Conservation (phyloP, 1,140 invertebrate species). For the Hyles euphorbiae region DNA sequence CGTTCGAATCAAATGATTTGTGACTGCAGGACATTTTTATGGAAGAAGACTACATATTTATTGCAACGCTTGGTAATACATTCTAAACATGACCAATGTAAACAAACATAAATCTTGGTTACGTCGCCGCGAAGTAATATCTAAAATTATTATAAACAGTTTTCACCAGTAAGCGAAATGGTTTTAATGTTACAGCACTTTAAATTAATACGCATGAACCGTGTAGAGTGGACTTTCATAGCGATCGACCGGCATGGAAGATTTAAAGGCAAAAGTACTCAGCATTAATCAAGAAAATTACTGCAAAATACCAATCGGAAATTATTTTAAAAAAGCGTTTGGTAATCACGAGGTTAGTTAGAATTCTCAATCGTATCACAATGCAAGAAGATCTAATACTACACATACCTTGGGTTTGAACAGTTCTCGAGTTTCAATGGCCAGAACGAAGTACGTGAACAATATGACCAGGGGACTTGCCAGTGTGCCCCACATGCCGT, state of each 20-base stretch:
- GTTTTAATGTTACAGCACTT: conserved; percentile 5
- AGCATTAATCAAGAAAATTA: conserved; percentile 18
- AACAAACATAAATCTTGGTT: not conserved
- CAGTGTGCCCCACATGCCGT: conserved; percentile 56
- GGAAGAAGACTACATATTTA: conserved; percentile 4
- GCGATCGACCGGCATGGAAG: conserved; percentile 5
- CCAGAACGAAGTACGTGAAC: conserved; percentile 84
- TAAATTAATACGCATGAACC: conserved; percentile 10
- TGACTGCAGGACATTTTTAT: not conserved
- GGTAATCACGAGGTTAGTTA: conserved; percentile 26
- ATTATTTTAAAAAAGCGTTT: conserved; percentile 26
- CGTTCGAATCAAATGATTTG: not conserved
- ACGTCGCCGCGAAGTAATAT: not conserved
- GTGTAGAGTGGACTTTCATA: conserved; percentile 11
- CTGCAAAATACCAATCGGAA: conserved; percentile 20
- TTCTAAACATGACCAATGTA: conserved; percentile 3
- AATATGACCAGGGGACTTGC: conserved; percentile 77
- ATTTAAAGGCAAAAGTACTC: conserved; percentile 4
- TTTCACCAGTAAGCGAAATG: conserved; percentile 1
- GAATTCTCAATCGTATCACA: conserved; percentile 20
- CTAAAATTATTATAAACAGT: conserved; percentile 1
- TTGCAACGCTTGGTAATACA: not conserved
- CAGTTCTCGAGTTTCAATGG: conserved; percentile 82
- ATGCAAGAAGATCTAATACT: conserved; percentile 3
- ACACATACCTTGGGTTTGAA: conserved; percentile 81